A percentile compares a stretch with the other conserved stretches of the same genome.
phyloP scores from a whole-genome alignment of 30 jellyfish, hydroid and myxozoan species.

The Aurelia aurita region DNA sequence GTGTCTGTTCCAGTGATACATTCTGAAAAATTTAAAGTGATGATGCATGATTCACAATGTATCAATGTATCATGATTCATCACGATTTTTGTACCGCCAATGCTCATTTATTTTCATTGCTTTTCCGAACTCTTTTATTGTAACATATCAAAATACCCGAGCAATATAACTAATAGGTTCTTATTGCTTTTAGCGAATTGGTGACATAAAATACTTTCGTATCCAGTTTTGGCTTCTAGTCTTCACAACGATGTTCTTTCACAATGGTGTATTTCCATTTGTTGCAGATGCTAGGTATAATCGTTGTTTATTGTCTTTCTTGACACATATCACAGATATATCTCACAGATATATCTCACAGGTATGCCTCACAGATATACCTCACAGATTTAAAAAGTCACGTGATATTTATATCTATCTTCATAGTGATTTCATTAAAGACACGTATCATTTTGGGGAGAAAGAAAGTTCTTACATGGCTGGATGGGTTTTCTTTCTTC shows the following conservation, averaged over 20 bases:
- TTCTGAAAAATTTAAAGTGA: no score
- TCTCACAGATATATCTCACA: neutral
- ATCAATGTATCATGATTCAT: no score
- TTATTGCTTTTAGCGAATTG: slow-evolving; percentile 45
- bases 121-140: no score
- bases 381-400: neutral
- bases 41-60: no score
- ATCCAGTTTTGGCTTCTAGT: slow-evolving; percentile 85
- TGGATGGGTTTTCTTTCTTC: slow-evolving; percentile 54
- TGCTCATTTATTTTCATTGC: no score
- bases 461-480: slow-evolving; percentile 54
- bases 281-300: slow-evolving; percentile 92
- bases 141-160: no score
- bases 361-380: neutral
- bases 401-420: no score
- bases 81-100: no score
- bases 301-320: no score
- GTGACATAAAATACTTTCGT: slow-evolving; percentile 75
- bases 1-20: no score
- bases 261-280: slow-evolving; percentile 88
- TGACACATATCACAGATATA: no score
- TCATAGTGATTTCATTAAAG: slow-evolving; percentile 67
- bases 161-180: neutral
- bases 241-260: slow-evolving; percentile 87
- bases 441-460: slow-evolving; percentile 45